These are phyloP conservation scores for Isichthys henryi DNA, from an alignment of 2,113 vertebrate species.

Conservation along the genomic window DNA sequence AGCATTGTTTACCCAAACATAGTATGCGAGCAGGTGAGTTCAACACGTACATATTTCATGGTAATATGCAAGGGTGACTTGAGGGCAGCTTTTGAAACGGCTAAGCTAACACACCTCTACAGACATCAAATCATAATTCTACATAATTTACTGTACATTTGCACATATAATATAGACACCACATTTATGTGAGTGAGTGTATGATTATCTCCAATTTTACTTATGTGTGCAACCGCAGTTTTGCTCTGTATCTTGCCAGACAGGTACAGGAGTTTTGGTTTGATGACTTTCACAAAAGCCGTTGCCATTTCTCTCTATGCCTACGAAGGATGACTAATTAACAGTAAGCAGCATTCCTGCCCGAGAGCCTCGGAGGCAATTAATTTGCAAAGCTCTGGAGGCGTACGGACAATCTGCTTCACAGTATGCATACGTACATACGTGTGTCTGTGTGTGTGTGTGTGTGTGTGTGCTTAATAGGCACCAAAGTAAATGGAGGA, in stretches of 20 bases:
- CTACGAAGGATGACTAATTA: conserved; percentile 32
- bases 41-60: not conserved
- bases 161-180: not conserved
- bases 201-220: not conserved
- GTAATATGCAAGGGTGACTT: not conserved
- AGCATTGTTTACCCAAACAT: not conserved
- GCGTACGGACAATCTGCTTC: conserved; percentile 20
- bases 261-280: not conserved
- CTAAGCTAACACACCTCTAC: not conserved
- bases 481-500: conserved; percentile 21
- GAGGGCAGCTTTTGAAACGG: not conserved
- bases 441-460: not conserved
- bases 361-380: conserved; percentile 25
- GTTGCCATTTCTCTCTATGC: conserved; percentile 24
- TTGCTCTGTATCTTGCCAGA: not conserved
- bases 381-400: conserved; percentile 19
- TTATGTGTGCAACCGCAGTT: not conserved
- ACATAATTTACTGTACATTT: not conserved
- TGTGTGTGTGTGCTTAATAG: conserved; percentile 15
- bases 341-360: conserved; percentile 16
- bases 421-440: not conserved
- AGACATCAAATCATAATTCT: not conserved
- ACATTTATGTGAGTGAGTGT: not conserved
- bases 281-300: conserved; percentile 22
- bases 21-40: not conserved